Conservation (phyloP, 2,888 invertebrate species). For the Scaptomyza flava region DNA sequence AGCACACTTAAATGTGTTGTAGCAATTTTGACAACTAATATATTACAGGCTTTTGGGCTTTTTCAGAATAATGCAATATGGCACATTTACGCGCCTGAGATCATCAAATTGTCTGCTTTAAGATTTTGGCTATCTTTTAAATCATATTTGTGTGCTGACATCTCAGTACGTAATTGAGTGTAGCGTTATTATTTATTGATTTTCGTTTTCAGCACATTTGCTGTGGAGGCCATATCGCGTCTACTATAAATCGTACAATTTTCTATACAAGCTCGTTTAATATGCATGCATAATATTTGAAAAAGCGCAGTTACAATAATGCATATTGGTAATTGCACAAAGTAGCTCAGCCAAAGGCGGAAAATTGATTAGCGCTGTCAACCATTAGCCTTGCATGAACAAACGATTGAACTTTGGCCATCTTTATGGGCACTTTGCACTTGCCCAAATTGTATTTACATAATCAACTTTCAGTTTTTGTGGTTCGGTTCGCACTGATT, state of each 20-base stretch:
- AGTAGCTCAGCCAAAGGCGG: constrained; percentile 34
- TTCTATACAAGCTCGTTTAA: neutral
- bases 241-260: constrained; percentile 11
- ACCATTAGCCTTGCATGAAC: neutral
- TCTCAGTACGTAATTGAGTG: constrained; percentile 15
- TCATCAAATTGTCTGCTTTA: constrained; percentile 45
- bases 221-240: constrained; percentile 27
- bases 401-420: constrained; percentile 1
- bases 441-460: constrained; percentile 18
- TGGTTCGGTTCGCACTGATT: constrained; percentile 7
- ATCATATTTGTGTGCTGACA: constrained; percentile 40
- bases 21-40: neutral
- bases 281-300: constrained; percentile 4
- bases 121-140: constrained; percentile 62
- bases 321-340: constrained; percentile 31
- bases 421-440: constrained; percentile 16
- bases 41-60: constrained; percentile 1
- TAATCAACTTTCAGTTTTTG: constrained; percentile 23
- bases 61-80: constrained; percentile 13
- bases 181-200: constrained; percentile 66
- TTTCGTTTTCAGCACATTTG: constrained; percentile 62
- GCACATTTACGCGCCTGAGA: constrained; percentile 34
- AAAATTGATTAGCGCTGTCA: constrained; percentile 42
- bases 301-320: neutral
- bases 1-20: neutral